Evolutionary conservation across 2,113 vertebrate species (phyloP).

Genomic region (Phyllostomus hastatus): DNA sequence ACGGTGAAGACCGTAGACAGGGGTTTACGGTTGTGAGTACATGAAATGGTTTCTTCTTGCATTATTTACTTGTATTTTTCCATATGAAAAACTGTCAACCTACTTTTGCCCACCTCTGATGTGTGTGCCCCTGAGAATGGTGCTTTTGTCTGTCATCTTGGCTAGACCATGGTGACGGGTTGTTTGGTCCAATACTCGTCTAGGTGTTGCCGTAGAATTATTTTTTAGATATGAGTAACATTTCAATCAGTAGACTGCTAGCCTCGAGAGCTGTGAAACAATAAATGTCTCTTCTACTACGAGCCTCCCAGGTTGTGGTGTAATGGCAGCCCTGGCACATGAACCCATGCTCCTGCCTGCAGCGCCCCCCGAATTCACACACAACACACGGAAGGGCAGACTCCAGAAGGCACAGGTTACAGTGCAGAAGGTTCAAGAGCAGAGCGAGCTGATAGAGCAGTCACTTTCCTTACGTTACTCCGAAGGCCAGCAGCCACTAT

Average conservation of each 20-base stretch:
- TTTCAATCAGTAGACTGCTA: neutral
- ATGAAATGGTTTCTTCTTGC: neutral
- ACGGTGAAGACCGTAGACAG: neutral
- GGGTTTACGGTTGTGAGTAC: neutral
- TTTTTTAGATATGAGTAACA: neutral
- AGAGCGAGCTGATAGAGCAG: neutral
- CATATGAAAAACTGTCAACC: neutral
- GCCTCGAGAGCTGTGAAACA: neutral
- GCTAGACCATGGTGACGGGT: neutral
- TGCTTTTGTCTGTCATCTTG: neutral
- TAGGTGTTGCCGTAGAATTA: neutral
- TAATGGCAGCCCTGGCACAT: neutral
- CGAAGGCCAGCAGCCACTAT: neutral
- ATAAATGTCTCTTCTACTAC: neutral
- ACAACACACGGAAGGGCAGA: too few species aligned
- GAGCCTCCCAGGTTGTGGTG: neutral
- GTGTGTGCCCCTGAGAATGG: too few species aligned
- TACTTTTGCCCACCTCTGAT: neutral
- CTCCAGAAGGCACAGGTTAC: neutral
- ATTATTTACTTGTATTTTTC: neutral
- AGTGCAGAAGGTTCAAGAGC: neutral
- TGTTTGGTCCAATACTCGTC: neutral
- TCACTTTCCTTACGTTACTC: too few species aligned
- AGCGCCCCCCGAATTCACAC: rapidly evolving
- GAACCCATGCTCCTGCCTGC: neutral